Conservation (phyloP, 2,797 vertebrate genomes). For the Apodemus agrarius region DNA sequence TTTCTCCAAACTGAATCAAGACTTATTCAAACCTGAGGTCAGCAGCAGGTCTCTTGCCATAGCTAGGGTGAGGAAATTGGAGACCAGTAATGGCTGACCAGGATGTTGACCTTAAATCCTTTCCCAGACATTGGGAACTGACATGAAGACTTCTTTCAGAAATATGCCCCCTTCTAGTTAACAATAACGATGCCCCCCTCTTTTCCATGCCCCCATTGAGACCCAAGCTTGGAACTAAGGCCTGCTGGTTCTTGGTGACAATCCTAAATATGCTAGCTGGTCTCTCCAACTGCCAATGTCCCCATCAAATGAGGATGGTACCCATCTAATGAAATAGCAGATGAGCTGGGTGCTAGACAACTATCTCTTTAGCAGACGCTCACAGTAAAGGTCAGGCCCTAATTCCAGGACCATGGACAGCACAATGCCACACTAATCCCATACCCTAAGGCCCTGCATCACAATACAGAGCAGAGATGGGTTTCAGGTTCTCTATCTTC, state of each 20-base stretch:
- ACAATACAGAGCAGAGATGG: neutral
- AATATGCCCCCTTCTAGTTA: neutral
- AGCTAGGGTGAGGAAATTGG: neutral
- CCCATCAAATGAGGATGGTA: neutral
- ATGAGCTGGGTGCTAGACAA: neutral
- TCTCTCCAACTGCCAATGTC: neutral
- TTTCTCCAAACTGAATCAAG: neutral
- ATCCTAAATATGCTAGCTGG: neutral
- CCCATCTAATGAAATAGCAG: neutral
- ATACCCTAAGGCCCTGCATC: neutral
- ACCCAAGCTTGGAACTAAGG: neutral
- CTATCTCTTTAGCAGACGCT: neutral
- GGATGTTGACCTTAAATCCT: neutral
- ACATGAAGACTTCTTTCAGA: neutral
- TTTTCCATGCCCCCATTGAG: neutral
- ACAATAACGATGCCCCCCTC: neutral
- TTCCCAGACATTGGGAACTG: neutral
- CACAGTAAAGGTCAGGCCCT: neutral
- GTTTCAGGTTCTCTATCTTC: neutral
- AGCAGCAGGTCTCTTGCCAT: neutral
- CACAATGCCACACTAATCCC: rapidly evolving
- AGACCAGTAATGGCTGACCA: neutral
- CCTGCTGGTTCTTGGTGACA: neutral
- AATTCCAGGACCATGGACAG: neutral
- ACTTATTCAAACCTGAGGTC: neutral